Percentiles rank a stretch among this genome's conserved stretches.
Conservation (phyloP, 2,888 invertebrate genomes). For the Beris chalybata region DNA sequence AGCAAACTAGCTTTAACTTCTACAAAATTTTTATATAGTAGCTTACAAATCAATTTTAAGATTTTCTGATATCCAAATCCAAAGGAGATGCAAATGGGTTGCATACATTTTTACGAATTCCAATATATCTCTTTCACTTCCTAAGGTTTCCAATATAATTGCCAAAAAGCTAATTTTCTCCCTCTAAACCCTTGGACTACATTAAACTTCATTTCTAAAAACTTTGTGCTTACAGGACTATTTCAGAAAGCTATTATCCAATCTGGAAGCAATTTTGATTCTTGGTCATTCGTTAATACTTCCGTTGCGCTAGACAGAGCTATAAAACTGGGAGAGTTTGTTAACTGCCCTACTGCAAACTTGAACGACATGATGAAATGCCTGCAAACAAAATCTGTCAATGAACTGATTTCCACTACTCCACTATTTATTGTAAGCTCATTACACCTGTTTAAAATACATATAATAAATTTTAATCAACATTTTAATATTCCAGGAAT, state of each 20-base stretch:
- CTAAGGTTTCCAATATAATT: too few species aligned
- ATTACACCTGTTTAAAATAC: not conserved
- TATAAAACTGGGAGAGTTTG: constrained; percentile 60
- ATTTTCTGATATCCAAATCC: too few species aligned
- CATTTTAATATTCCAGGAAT: constrained; percentile 58
- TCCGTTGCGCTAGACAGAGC: constrained; percentile 61
- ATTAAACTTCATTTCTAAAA: too few species aligned
- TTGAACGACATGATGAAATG: constrained; percentile 61
- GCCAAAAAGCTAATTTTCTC: too few species aligned
- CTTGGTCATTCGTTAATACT: constrained; percentile 62
- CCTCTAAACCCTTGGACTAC: too few species aligned
- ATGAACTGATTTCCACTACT: constrained; percentile 59
- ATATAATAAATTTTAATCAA: too few species aligned
- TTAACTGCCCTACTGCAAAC: constrained; percentile 60
- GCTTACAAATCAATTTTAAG: too few species aligned
- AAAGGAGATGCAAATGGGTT: too few species aligned
- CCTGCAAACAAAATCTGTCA: constrained; percentile 61
- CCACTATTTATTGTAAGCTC: constrained; percentile 16
- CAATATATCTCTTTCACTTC: too few species aligned
- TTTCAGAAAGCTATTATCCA: constrained; percentile 70
- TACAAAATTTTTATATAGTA: too few species aligned
- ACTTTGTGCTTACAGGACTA: constrained; percentile 57
- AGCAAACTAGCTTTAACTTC: too few species aligned
- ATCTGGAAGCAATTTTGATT: constrained; percentile 66
- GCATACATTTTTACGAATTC: too few species aligned